Base-by-base conservation (phyloP, 2,888 invertebrate species). In the Alcis repandata region DNA sequence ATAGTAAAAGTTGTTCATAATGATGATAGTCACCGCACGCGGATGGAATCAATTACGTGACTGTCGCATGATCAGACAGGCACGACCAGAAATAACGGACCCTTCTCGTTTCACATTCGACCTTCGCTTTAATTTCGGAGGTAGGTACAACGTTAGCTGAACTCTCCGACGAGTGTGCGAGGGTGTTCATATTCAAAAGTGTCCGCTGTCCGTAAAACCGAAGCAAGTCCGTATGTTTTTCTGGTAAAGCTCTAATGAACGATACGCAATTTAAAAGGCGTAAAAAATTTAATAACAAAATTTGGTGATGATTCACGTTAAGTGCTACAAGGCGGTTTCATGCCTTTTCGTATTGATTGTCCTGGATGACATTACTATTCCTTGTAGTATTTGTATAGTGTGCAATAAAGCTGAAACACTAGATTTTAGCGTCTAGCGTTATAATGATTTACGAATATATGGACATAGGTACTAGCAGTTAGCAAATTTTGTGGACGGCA, bases 31-130 rank as follows among this genome's bases (percentile, higher is more conserved):
- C 56, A 36, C 45, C 45, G 53, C 15, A n/a, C 15, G 17, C 10
- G 33, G 17, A 48, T 58, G 60, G 17, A 56, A 56, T 64, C 51
- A 64, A 54, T 63, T 57, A 63, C n/a, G 36, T 32, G 59, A 40
- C 17, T 3, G 22, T 52, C 22, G 22, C 15, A 48, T 27, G 15
- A 51, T 46, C 11, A 22, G 20, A n/a, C 13, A 22, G 22, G 22
- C 46, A n/a, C 8, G 46, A 46, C 46, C 46, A 46, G 46, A 46
- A 19, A n/a, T n/a, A n/a, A n/a, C n/a, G n/a, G n/a, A n/a, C n/a
- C n/a, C n/a, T n/a, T n/a, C n/a, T n/a, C n/a, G n/a, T n/a, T n/a
- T n/a, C n/a, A n/a, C n/a, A n/a, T n/a, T 38, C 36, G 9, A 36
- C 11, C 11, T 36, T 3, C n/a, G n/a, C n/a, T n/a, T n/a, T n/a